Percentiles rank a stretch among this genome's conserved stretches.
Evolutionary conservation across 2,888 invertebrate species (phyloP).

Genomic region (Chesias legatella): DNA sequence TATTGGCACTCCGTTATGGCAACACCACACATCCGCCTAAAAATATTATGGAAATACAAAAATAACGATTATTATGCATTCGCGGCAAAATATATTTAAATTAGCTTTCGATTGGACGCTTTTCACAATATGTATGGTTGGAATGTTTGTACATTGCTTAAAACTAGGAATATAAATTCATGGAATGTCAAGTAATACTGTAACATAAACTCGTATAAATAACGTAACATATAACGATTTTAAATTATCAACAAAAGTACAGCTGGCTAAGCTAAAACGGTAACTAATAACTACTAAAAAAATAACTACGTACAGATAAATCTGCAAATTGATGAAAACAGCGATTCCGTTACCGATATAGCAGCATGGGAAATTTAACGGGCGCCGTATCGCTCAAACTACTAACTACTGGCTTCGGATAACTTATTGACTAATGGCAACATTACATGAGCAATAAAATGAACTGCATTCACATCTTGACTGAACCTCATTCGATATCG

Average conservation of each 20-base stretch:
- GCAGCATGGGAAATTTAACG: constrained; percentile 11
- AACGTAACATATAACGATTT: constrained; percentile 11
- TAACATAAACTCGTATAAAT: constrained; percentile 12
- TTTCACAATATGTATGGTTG: constrained; percentile 33
- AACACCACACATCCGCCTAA: constrained; percentile 38
- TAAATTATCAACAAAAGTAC: constrained; percentile 5
- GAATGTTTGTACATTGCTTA: constrained; percentile 46
- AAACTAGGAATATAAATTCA: constrained; percentile 30
- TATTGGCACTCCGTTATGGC: constrained; percentile 67
- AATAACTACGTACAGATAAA: too few species aligned
- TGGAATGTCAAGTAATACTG: constrained; percentile 30
- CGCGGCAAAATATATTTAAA: constrained; percentile 30
- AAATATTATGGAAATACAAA: constrained; percentile 27
- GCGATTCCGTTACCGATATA: too few species aligned
- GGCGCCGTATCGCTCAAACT: too few species aligned
- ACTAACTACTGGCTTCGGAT: constrained; percentile 12
- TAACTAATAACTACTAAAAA: neutral
- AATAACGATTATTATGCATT: constrained; percentile 27
- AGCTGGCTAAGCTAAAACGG: constrained; percentile 5
- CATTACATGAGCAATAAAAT: constrained; percentile 48
- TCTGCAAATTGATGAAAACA: too few species aligned
- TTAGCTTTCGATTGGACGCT: constrained; percentile 43
- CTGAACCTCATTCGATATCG: constrained; percentile 22
- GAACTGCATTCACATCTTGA: constrained; percentile 21
- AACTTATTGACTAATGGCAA: constrained; percentile 47